Evolutionary conservation across 2,888 invertebrate species (phyloP).

Genomic region (Tipula lateralis): DNA sequence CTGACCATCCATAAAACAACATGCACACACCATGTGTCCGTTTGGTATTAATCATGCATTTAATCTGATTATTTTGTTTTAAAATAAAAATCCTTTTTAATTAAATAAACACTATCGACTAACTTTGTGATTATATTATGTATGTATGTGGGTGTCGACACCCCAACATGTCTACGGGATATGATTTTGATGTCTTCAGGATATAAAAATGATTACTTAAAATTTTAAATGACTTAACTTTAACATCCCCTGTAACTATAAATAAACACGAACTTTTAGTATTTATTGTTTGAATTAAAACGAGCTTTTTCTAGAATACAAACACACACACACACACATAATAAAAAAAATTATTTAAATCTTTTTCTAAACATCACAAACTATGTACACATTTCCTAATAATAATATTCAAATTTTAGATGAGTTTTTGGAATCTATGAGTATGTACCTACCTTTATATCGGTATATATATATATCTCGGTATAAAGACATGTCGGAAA

Average conservation of each 20-base stretch:
- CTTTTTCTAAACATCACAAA: neutral
- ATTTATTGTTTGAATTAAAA: neutral
- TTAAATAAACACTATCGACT: neutral
- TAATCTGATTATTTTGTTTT: neutral
- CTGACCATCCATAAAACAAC: neutral
- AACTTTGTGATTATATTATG: neutral
- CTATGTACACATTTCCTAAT: neutral
- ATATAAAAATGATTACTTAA: neutral
- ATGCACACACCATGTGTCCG: neutral
- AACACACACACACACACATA: neutral
- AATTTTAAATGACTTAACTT: neutral
- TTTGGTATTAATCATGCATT: neutral
- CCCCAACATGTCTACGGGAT: neutral
- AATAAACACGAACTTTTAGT: neutral
- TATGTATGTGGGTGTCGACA: no score
- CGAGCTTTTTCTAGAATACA: neutral
- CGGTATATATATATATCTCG: neutral
- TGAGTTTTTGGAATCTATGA: constrained; percentile 12
- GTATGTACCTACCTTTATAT: neutral
- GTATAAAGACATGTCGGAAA: neutral
- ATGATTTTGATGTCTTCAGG: neutral
- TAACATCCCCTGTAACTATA: neutral
- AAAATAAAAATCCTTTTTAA: neutral
- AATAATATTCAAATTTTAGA: neutral
- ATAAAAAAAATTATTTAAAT: constrained; percentile 6